phyloP scores from a whole-genome alignment of 2,888 invertebrate species.

The Physocephala rufipes region DNA sequence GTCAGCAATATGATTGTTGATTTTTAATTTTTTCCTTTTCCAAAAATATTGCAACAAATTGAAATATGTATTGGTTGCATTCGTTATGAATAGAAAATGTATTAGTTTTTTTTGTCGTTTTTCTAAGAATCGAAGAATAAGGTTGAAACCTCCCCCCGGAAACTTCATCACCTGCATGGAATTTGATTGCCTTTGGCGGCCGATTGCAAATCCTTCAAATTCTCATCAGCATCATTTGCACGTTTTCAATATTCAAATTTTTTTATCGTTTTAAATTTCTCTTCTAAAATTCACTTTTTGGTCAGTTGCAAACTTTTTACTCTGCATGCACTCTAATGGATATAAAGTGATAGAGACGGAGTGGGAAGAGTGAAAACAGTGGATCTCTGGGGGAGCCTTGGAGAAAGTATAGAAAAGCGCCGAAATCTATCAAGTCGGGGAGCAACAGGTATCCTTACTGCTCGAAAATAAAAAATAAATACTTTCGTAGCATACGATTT shows the following conservation, averaged over 20 bases:
- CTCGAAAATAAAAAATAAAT: too few relatives aligned
- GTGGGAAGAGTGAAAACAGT: too few relatives aligned
- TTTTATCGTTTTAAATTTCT: too few relatives aligned
- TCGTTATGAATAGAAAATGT: not conserved
- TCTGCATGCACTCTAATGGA: not conserved
- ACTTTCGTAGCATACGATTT: too few relatives aligned
- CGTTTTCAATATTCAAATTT: slow-evolving; percentile 26
- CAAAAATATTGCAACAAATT: not conserved
- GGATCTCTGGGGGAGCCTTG: too few relatives aligned
- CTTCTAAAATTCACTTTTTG: slow-evolving; percentile 16
- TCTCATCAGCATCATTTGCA: slow-evolving; percentile 12
- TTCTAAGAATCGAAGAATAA: not conserved
- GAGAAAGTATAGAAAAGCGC: too few relatives aligned
- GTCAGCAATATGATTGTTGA: not conserved
- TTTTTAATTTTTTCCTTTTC: not conserved
- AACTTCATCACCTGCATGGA: not conserved
- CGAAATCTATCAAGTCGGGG: too few relatives aligned
- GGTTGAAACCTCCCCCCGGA: not conserved
- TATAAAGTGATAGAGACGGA: not conserved
- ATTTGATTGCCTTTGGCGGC: too few relatives aligned
- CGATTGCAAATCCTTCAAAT: too few relatives aligned
- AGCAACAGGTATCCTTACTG: too few relatives aligned
- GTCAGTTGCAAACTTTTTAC: not conserved
- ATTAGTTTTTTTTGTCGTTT: not conserved
- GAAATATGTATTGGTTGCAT: not conserved